phyloP scores from a whole-genome alignment of 64 coral and sea anemone species.

The Cladopsammia gracilis region DNA sequence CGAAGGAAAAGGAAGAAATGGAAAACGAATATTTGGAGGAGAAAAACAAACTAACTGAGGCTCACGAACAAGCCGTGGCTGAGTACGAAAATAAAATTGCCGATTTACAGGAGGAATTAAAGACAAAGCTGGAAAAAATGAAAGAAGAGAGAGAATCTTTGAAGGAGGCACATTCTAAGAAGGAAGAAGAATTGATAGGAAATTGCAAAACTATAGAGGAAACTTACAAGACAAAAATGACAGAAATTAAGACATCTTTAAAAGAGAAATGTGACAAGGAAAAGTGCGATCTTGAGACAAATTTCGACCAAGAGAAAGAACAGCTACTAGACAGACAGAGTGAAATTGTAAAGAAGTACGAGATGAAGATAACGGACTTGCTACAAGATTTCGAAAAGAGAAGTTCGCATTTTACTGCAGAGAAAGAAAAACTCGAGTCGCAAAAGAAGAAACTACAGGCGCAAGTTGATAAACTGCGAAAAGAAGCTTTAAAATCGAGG shows the following conservation, averaged over 20 bases:
- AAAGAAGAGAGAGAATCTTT: slow-evolving; percentile 45
- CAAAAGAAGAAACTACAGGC: slow-evolving; percentile 45
- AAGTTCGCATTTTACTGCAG: slow-evolving; percentile 17
- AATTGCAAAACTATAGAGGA: slow-evolving; percentile 3
- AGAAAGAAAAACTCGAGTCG: slow-evolving; percentile 34
- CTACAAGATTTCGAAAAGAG: slow-evolving; percentile 45
- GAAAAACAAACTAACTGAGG: slow-evolving; percentile 15
- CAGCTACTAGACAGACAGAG: slow-evolving; percentile 44
- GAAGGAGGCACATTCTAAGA: neutral
- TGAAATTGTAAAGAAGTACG: slow-evolving; percentile 59
- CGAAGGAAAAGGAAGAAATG: slow-evolving; percentile 52
- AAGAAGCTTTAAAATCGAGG: slow-evolving; percentile 32
- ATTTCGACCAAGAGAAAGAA: slow-evolving; percentile 60
- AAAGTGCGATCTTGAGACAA: slow-evolving; percentile 32
- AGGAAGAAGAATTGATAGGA: slow-evolving; percentile 27
- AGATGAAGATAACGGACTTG: slow-evolving; percentile 39
- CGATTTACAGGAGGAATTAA: slow-evolving; percentile 29
- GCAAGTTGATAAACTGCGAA: slow-evolving; percentile 34
- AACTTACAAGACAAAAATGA: slow-evolving; percentile 18
- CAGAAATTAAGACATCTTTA: slow-evolving; percentile 14
- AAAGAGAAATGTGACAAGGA: slow-evolving; percentile 38
- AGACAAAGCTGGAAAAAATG: slow-evolving; percentile 15
- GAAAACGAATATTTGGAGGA: slow-evolving; percentile 41
- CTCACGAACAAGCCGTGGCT: slow-evolving; percentile 1
- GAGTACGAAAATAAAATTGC: slow-evolving; percentile 38